A percentile compares a stretch with the other conserved stretches of the same genome.
Evolutionary conservation across 2,888 invertebrate species (phyloP).

Genomic region (Lysandra bellargus): DNA sequence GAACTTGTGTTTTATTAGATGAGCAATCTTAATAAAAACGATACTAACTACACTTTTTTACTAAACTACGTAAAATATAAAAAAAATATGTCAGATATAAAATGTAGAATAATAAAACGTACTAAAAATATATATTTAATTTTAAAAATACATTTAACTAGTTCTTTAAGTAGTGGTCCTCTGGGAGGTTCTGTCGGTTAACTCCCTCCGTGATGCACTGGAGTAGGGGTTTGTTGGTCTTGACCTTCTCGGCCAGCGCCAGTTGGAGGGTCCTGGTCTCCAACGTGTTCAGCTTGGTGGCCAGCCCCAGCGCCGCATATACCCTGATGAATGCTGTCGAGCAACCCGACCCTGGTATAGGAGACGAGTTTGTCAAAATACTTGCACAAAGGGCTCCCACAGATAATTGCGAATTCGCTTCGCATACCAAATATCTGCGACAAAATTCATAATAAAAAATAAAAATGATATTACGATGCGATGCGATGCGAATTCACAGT

Average conservation of each 20-base stretch:
- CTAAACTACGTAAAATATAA: too few species aligned
- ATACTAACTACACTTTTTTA: not conserved
- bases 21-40: conserved; percentile 11
- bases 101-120: conserved; percentile 42
- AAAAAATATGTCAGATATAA: not conserved
- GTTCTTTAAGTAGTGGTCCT: conserved; percentile 70
- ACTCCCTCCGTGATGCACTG: conserved; percentile 79
- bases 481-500: too few species aligned
- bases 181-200: conserved; percentile 59
- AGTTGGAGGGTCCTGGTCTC: conserved; percentile 82
- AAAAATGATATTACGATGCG: too few species aligned
- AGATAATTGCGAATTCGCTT: too few species aligned
- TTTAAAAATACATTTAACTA: conserved; percentile 34
- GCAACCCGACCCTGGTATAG: conserved; percentile 77
- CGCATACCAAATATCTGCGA: too few species aligned
- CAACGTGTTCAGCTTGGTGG: conserved; percentile 83
- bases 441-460: too few species aligned
- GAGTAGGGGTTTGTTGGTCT: conserved; percentile 76
- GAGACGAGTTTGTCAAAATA: not conserved
- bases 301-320: conserved; percentile 84
- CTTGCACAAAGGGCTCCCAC: not conserved
- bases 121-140: conserved; percentile 32
- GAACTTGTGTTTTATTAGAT: not conserved
- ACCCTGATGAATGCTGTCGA: conserved; percentile 85
- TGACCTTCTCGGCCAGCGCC: conserved; percentile 82